phyloP scores from a whole-genome alignment of 2,888 invertebrate genomes.

The Neoitamus cyanurus region DNA sequence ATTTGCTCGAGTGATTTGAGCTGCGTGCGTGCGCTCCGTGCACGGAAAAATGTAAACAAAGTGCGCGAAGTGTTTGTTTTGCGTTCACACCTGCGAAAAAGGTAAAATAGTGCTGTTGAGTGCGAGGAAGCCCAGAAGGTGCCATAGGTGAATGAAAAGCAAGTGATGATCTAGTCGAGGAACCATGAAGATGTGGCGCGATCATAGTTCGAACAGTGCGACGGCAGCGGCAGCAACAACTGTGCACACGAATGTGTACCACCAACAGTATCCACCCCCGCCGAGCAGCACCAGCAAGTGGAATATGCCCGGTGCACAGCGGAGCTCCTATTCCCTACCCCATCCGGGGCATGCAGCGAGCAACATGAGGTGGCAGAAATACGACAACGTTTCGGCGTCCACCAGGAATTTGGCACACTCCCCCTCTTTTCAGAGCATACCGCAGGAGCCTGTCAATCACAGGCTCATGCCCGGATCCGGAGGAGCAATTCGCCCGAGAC shows the following conservation, averaged over 20 bases:
- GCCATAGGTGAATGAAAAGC: constrained; percentile 34
- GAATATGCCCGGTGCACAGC: constrained; percentile 54
- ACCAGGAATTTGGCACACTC: constrained; percentile 53
- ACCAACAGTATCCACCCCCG: constrained; percentile 54
- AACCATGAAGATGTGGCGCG: constrained; percentile 51
- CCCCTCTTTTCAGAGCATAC: constrained; percentile 55
- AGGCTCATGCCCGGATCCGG: neutral
- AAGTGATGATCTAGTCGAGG: constrained; percentile 21
- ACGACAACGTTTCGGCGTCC: constrained; percentile 52
- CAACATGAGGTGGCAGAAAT: constrained; percentile 55
- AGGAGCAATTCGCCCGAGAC: constrained; percentile 48
- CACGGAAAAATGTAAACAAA: constrained; percentile 29
- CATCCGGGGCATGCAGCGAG: constrained; percentile 58
- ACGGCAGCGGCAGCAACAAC: constrained; percentile 21
- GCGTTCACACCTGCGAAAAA: neutral
- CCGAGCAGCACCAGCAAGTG: constrained; percentile 53
- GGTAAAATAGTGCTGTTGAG: neutral
- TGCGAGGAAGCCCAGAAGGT: neutral
- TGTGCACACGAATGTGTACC: constrained; percentile 51
- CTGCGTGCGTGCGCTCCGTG: constrained; percentile 8
- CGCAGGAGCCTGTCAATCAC: constrained; percentile 52
- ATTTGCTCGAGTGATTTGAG: constrained; percentile 23
- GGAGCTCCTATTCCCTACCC: constrained; percentile 57
- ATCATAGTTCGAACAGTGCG: constrained; percentile 44
- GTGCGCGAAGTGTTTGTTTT: constrained; percentile 12